Conservation (phyloP, 2,113 vertebrate species). For the Piprites chloris region DNA sequence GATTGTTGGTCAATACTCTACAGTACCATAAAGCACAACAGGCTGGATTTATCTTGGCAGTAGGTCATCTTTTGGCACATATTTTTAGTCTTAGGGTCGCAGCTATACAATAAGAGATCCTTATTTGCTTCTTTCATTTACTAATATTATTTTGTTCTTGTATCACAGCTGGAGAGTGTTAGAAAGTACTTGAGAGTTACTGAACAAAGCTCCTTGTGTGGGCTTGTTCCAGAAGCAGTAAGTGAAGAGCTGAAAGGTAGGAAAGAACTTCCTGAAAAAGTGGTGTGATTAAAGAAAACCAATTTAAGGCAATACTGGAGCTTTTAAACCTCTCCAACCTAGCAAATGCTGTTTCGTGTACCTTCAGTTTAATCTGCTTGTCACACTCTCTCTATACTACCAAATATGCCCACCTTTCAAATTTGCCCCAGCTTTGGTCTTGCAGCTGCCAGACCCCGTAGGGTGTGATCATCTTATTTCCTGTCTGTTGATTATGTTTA, state of each 20-base stretch:
- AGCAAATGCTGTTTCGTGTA: background rate
- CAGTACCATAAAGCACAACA: background rate
- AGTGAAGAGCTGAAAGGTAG: background rate
- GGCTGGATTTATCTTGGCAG: background rate
- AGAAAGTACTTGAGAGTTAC: background rate
- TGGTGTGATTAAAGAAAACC: background rate
- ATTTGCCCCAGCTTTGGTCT: background rate
- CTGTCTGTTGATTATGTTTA: background rate
- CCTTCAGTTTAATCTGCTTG: background rate
- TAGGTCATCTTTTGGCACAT: background rate
- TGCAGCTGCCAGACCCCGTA: background rate
- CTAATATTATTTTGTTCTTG: background rate
- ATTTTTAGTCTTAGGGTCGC: background rate
- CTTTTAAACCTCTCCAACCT: background rate
- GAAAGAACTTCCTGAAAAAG: background rate
- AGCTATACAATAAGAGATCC: background rate
- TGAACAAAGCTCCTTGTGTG: background rate
- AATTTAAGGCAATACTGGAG: background rate
- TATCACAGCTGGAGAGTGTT: background rate
- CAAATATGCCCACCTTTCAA: background rate
- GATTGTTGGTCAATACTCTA: background rate
- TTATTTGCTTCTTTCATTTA: background rate
- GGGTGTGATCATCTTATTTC: background rate
- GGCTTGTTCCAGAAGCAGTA: background rate
- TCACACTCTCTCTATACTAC: background rate